These are phyloP conservation scores for Rousettus leschenaultii DNA, from an alignment of 2,113 vertebrate species.

Conservation along the genomic window DNA sequence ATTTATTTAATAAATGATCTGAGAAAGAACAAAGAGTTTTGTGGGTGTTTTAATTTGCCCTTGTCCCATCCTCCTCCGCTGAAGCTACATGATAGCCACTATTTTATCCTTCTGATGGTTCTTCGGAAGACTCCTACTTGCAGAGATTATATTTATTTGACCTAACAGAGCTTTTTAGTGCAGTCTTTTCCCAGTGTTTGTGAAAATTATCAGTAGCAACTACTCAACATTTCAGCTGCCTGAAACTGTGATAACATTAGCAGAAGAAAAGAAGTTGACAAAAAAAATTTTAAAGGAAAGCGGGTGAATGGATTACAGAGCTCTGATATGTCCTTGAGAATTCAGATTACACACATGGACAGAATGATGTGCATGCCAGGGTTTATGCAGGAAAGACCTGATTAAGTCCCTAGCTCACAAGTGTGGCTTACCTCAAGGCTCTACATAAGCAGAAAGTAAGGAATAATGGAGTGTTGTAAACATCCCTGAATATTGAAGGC, in stretches of 20 bases:
- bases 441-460: neutral
- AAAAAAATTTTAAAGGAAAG: neutral
- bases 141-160: neutral
- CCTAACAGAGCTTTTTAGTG: neutral
- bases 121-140: neutral
- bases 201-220: neutral
- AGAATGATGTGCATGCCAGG: neutral
- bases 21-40: too few relatives aligned
- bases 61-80: neutral
- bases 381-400: neutral
- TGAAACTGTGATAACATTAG: neutral
- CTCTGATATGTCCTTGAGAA: neutral
- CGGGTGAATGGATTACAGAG: neutral
- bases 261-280: neutral
- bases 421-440: neutral
- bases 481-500: neutral
- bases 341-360: neutral
- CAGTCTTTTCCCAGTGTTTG: neutral
- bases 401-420: neutral
- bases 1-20: neutral
- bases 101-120: neutral
- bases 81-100: neutral
- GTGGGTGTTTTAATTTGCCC: neutral
- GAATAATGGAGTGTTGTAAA: neutral
- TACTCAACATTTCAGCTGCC: neutral